A percentile compares a stretch with the other conserved stretches of the same genome.
phyloP scores from a whole-genome alignment of 2,888 invertebrate species.

The Pristionchus arcanus region DNA sequence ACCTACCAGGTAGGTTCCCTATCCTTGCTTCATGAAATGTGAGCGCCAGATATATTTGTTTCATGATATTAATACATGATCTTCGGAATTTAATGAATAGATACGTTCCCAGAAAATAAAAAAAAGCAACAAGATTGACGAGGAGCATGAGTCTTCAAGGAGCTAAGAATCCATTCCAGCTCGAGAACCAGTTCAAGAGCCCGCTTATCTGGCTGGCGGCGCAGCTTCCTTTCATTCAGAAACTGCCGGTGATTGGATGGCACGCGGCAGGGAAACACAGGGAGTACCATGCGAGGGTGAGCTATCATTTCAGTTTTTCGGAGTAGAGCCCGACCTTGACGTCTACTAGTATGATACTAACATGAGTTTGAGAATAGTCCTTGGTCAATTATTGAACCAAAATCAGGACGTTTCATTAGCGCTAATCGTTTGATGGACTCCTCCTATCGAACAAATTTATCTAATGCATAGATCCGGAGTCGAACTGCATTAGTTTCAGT shows the following conservation, averaged over 20 bases:
- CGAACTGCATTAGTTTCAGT: not conserved
- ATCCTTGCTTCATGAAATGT: too few species aligned
- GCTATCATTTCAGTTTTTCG: not conserved
- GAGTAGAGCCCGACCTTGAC: not conserved
- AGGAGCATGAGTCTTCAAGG: too few species aligned
- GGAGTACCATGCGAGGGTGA: not conserved
- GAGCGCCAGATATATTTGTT: too few species aligned
- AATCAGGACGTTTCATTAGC: not conserved
- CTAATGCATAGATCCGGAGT: not conserved
- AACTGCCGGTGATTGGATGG: constrained; percentile 49
- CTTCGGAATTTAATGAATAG: too few species aligned
- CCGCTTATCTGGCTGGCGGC: not conserved
- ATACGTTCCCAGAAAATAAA: too few species aligned
- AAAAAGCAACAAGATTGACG: too few species aligned
- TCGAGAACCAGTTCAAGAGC: constrained; percentile 35
- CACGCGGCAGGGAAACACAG: not conserved
- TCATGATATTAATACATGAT: too few species aligned
- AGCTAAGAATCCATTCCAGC: not conserved
- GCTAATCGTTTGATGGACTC: too few species aligned
- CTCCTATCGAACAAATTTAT: not conserved
- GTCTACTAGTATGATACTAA: not conserved
- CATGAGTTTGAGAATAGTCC: not conserved
- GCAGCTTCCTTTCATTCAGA: not conserved
- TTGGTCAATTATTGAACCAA: not conserved
- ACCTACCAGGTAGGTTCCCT: not conserved